Percentiles rank a stretch among this genome's conserved stretches.
Evolutionary conservation across 2,113 vertebrate species (phyloP).

Genomic region (Baryphthengus martii): DNA sequence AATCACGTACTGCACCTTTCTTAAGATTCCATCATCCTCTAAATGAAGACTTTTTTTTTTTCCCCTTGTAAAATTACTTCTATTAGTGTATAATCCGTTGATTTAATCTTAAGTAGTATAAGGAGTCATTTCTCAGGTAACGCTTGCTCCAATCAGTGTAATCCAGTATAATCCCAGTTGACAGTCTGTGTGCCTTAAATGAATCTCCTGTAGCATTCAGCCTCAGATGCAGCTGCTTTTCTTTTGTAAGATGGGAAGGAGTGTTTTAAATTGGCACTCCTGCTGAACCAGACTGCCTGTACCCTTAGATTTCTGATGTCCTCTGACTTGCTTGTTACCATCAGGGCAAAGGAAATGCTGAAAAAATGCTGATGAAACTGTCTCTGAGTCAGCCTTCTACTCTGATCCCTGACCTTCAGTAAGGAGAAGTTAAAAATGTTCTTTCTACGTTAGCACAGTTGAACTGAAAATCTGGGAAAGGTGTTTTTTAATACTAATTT

Average conservation of each 20-base stretch:
- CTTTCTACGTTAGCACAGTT: not conserved
- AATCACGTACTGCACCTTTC: not conserved
- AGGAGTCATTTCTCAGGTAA: constrained; percentile 38
- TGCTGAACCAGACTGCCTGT: not conserved
- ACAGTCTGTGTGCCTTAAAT: not conserved
- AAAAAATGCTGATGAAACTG: not conserved
- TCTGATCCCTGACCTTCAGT: not conserved
- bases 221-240: not conserved
- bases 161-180: not conserved
- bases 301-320: not conserved
- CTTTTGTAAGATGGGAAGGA: not conserved
- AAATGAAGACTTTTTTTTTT: not conserved
- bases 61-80: constrained; percentile 2
- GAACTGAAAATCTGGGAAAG: not conserved
- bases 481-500: not conserved
- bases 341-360: not conserved
- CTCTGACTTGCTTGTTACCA: not conserved
- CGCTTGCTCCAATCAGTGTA: not conserved
- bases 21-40: not conserved
- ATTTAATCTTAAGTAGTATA: constrained; percentile 2
- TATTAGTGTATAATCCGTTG: not conserved
- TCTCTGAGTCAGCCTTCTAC: not conserved
- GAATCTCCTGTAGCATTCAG: not conserved
- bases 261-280: not conserved
- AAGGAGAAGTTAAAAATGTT: not conserved